Conservation (phyloP, 1,140 invertebrate genomes). For the Drosophila tani region DNA sequence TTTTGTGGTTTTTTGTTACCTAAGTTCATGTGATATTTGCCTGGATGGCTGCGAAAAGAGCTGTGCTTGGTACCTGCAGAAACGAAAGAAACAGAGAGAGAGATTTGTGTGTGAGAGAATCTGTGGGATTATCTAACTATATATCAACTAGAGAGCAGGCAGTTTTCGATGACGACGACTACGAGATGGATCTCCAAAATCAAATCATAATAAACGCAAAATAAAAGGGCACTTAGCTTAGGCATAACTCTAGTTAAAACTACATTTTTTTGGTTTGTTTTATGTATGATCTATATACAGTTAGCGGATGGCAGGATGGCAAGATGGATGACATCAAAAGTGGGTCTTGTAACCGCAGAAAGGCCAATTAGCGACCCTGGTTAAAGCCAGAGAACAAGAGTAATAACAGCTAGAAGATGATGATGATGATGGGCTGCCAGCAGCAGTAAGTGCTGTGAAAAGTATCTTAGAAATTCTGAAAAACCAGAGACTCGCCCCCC, state of each 20-base stretch:
- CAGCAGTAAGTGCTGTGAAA: conserved; percentile 44
- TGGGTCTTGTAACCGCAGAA: conserved; percentile 40
- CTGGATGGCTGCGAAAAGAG: conserved; percentile 83
- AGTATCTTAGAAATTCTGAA: conserved; percentile 36
- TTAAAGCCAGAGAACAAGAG: conserved; percentile 27
- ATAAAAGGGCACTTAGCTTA: conserved; percentile 38
- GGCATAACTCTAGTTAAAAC: conserved; percentile 26
- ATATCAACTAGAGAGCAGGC: conserved; percentile 25
- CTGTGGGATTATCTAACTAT: conserved; percentile 12
- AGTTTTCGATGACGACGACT: conserved; percentile 29
- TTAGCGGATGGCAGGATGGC: conserved; percentile 24
- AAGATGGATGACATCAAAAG: conserved; percentile 55
- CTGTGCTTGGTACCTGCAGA: conserved; percentile 82
- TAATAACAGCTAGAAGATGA: conserved; percentile 21
- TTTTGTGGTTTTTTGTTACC: conserved; percentile 72
- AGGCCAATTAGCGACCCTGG: conserved; percentile 52
- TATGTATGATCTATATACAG: conserved; percentile 63
- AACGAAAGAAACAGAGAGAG: conserved; percentile 61
- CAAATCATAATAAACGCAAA: conserved; percentile 19
- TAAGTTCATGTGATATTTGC: conserved; percentile 85
- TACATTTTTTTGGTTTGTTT: neutral
- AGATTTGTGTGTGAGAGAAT: conserved; percentile 53
- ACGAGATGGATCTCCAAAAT: conserved; percentile 14
- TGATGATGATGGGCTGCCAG: neutral
- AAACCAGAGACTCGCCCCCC: conserved; percentile 42